Evolutionary conservation across 1,140 invertebrate species (phyloP).

Genomic region (Cotesia chilonis): DNA sequence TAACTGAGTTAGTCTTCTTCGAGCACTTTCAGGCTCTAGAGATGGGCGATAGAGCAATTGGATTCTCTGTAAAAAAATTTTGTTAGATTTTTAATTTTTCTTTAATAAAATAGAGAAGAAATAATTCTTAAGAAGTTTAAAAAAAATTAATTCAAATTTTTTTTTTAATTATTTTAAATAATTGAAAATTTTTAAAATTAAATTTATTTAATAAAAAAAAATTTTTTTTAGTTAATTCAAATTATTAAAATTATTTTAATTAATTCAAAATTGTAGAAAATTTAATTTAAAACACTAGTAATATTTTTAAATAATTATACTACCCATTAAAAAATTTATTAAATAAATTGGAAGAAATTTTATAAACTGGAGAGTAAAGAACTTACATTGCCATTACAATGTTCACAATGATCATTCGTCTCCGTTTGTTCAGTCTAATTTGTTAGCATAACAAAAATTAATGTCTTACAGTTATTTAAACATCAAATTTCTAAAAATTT

Average conservation of each 20-base stretch:
- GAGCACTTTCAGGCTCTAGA: conserved; percentile 62
- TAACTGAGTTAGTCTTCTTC: conserved; percentile 48
- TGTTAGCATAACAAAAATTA: conserved; percentile 36
- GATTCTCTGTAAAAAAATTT: conserved; percentile 71
- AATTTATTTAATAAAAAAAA: too few relatives aligned
- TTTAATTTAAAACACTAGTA: not conserved
- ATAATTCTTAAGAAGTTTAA: not conserved
- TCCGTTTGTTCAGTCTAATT: conserved; percentile 60
- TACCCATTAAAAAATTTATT: too few relatives aligned
- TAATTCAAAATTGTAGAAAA: too few relatives aligned
- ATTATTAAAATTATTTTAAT: too few relatives aligned
- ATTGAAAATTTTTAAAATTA: too few relatives aligned
- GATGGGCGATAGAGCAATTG: conserved; percentile 77
- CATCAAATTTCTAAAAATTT: not conserved
- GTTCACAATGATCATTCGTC: conserved; percentile 62
- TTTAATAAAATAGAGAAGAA: not conserved
- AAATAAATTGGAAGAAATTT: too few relatives aligned
- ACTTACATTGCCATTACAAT: conserved; percentile 63
- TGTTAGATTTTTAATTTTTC: not conserved
- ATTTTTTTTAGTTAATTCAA: too few relatives aligned
- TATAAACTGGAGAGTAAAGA: too few relatives aligned
- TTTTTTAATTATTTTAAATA: too few relatives aligned
- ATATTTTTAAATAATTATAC: not conserved
- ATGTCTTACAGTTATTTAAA: not conserved
- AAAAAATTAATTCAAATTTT: too few relatives aligned